These are phyloP conservation scores for Metridium senile DNA, from an alignment of 92 coral and sea anemone species.

Conservation along the genomic window DNA sequence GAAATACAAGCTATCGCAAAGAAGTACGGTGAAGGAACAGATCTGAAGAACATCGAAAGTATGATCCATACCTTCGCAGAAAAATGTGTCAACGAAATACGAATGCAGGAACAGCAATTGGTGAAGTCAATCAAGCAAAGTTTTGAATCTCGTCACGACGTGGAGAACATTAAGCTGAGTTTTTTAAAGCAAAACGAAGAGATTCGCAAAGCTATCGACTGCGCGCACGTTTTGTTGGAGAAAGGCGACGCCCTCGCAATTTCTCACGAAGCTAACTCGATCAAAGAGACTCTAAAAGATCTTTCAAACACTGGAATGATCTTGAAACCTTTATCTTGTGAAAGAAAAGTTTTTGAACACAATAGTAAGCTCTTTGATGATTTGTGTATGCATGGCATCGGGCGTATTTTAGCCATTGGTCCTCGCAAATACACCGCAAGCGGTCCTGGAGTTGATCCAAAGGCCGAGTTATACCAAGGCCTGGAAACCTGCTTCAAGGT, in stretches of 20 bases:
- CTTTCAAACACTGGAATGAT: constrained; percentile 20
- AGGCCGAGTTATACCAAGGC: constrained; percentile 9
- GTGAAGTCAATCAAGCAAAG: not conserved
- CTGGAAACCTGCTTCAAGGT: constrained; percentile 11
- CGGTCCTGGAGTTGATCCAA: constrained; percentile 15
- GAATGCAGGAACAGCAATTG: constrained; percentile 18
- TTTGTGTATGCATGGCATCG: constrained; percentile 6
- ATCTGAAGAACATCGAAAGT: constrained; percentile 14
- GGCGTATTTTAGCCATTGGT: constrained; percentile 25
- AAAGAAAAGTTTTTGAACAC: constrained; percentile 24
- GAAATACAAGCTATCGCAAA: constrained; percentile 12
- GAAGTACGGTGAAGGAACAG: not conserved
- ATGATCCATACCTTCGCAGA: constrained; percentile 36
- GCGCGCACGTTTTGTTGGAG: constrained; percentile 20
- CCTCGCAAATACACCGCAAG: constrained; percentile 9
- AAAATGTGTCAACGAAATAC: constrained; percentile 14
- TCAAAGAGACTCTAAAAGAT: constrained; percentile 16
- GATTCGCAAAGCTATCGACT: constrained; percentile 3
- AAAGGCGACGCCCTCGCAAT: constrained; percentile 27
- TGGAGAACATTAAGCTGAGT: not conserved
- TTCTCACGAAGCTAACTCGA: constrained; percentile 18
- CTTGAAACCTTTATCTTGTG: constrained; percentile 13
- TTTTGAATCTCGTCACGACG: constrained; percentile 1
- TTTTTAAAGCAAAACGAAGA: constrained; percentile 4
- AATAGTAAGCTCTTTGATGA: constrained; percentile 25